phyloP scores from a whole-genome alignment of 37 sponge, comb jelly and placozoan species.

The Amphimedon queenslandica region DNA sequence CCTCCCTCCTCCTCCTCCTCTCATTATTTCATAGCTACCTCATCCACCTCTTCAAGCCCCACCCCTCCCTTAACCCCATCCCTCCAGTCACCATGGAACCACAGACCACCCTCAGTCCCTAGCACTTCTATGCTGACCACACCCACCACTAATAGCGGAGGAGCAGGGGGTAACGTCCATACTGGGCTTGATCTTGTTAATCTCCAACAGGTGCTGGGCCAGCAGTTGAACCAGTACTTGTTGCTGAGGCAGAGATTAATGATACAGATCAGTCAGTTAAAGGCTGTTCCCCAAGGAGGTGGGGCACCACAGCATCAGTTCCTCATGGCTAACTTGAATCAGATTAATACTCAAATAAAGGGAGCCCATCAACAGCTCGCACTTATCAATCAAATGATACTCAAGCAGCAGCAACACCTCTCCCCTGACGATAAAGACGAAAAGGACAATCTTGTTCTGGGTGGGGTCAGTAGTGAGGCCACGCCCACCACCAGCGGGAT shows the following conservation, averaged over 20 bases:
- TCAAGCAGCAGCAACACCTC: background rate
- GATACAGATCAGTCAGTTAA: constrained; percentile 26
- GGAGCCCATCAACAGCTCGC: constrained; percentile 37
- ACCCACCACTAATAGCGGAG: background rate
- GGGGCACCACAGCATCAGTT: constrained; percentile 17
- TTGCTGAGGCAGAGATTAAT: constrained; percentile 23
- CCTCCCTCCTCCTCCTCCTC: background rate
- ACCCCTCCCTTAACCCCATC: background rate
- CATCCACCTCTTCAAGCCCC: background rate
- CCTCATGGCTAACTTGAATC: constrained; percentile 1
- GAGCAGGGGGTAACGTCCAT: background rate
- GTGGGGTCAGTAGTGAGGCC: background rate
- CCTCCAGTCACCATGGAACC: background rate
- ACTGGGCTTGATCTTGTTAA: constrained; percentile 4
- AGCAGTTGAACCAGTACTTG: constrained; percentile 33
- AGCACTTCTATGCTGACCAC: background rate
- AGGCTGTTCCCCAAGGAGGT: background rate
- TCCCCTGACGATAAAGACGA: background rate
- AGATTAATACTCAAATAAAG: constrained; percentile 22
- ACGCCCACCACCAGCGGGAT: background rate
- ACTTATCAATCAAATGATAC: constrained; percentile 23
- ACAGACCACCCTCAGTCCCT: constrained; percentile 3
- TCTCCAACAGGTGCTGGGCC: constrained; percentile 29
- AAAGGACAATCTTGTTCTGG: background rate
- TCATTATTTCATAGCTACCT: background rate